Conservation (phyloP, 2,797 vertebrate genomes). For the Liasis olivaceus region DNA sequence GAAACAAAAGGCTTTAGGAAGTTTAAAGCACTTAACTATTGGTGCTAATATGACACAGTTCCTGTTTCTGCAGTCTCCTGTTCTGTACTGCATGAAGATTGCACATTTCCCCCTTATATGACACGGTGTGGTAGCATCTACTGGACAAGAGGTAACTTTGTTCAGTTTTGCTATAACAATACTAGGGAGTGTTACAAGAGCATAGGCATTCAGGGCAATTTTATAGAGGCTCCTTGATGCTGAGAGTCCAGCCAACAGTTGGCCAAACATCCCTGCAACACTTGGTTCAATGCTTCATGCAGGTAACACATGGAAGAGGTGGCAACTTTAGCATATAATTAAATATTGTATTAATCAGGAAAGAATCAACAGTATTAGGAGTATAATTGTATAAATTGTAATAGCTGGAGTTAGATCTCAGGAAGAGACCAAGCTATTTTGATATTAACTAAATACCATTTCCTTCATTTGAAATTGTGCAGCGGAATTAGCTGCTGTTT, state of each 20-base stretch:
- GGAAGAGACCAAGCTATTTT: constrained; percentile 27
- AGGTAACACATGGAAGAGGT: background rate
- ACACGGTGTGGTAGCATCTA: background rate
- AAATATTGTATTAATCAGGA: constrained; percentile 5
- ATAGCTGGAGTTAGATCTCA: constrained; percentile 23
- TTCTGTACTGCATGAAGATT: background rate
- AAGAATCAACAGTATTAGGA: background rate
- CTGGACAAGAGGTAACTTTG: background rate
- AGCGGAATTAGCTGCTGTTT: constrained; percentile 28
- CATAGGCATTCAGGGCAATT: background rate
- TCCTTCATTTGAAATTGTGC: constrained; percentile 23
- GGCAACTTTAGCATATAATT: background rate
- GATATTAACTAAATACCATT: constrained; percentile 35
- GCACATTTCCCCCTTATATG: background rate
- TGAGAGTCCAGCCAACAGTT: background rate
- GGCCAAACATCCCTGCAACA: background rate
- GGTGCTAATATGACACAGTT: background rate
- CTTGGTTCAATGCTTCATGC: background rate
- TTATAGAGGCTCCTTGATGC: background rate
- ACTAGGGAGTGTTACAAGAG: background rate
- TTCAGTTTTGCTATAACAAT: background rate
- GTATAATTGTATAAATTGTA: background rate
- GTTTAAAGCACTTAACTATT: background rate
- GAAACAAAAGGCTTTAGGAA: background rate
- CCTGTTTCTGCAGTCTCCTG: background rate